phyloP scores from a whole-genome alignment of 1,140 invertebrate species.

The Zaprionus taronus region DNA sequence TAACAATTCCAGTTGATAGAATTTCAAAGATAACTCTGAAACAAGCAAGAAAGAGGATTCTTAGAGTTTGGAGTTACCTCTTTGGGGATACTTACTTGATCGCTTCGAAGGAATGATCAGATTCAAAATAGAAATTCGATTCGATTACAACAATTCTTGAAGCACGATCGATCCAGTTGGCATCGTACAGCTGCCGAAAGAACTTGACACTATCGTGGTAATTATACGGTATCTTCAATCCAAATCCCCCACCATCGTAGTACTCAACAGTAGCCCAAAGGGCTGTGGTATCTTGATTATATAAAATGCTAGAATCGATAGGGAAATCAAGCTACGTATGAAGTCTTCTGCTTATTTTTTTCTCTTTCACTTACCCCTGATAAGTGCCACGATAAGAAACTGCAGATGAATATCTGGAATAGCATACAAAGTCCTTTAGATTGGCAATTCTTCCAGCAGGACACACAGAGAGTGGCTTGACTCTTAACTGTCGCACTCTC shows the following conservation, averaged over 20 bases:
- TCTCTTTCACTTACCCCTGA: neutral
- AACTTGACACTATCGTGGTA: neutral
- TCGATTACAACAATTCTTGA: constrained; percentile 19
- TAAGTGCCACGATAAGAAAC: neutral
- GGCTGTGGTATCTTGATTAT: neutral
- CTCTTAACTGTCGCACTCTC: constrained; percentile 30
- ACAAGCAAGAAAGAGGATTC: neutral
- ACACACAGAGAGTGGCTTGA: neutral
- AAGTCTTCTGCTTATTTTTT: neutral
- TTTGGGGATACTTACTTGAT: neutral
- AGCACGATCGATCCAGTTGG: constrained; percentile 12
- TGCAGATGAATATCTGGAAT: neutral
- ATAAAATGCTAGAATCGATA: neutral
- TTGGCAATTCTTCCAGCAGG: neutral
- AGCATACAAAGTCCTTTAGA: neutral
- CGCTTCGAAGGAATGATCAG: neutral
- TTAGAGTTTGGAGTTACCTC: rapidly evolving
- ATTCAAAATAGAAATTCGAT: neutral
- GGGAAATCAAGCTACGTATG: neutral
- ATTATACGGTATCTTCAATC: neutral
- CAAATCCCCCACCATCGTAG: constrained; percentile 12
- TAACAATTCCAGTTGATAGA: constrained; percentile 22
- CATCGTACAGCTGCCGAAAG: neutral
- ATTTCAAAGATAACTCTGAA: constrained; percentile 25
- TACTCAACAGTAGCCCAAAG: neutral